These are phyloP conservation scores for Pempheris klunzingeri DNA, from an alignment of 2,797 vertebrate genomes.

Conservation along the genomic window DNA sequence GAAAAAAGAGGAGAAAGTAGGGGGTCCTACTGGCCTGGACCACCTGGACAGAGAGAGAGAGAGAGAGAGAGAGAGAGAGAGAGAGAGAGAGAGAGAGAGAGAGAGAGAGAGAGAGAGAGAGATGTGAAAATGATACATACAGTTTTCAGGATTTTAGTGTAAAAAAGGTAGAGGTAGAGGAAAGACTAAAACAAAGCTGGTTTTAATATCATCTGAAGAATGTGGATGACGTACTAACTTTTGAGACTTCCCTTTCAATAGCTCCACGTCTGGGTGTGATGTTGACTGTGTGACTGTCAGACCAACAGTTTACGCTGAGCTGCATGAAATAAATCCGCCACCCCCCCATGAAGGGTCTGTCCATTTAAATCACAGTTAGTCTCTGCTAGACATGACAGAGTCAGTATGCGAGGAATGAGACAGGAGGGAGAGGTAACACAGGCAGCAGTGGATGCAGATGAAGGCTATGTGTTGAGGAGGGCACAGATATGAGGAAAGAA, in stretches of 20 bases:
- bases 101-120: not conserved
- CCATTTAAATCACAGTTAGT: conserved; percentile 16
- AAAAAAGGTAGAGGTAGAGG: not conserved
- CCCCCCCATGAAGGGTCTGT: not conserved
- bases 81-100: not conserved
- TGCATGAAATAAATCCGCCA: conserved; percentile 25
- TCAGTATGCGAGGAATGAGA: conserved; percentile 15
- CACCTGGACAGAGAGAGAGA: conserved; percentile 33
- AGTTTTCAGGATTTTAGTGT: conserved; percentile 12
- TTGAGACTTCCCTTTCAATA: conserved; percentile 27
- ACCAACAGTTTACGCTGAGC: not conserved
- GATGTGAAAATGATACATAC: not conserved
- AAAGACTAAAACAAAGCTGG: conserved; percentile 10
- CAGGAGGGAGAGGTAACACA: not conserved
- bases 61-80: not conserved
- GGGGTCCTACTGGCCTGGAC: conserved; percentile 43
- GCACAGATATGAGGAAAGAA: conserved; percentile 11
- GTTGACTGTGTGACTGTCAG: conserved; percentile 31
- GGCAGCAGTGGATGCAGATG: conserved; percentile 26
- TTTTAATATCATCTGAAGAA: conserved; percentile 14
- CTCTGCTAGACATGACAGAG: conserved; percentile 9
- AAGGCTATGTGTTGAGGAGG: conserved; percentile 10
- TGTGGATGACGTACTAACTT: conserved; percentile 21
- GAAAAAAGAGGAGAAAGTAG: conserved; percentile 11
- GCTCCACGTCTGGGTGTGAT: conserved; percentile 24